Conservation (phyloP, 2,888 invertebrate species). For the Cylindroiulus punctatus region DNA sequence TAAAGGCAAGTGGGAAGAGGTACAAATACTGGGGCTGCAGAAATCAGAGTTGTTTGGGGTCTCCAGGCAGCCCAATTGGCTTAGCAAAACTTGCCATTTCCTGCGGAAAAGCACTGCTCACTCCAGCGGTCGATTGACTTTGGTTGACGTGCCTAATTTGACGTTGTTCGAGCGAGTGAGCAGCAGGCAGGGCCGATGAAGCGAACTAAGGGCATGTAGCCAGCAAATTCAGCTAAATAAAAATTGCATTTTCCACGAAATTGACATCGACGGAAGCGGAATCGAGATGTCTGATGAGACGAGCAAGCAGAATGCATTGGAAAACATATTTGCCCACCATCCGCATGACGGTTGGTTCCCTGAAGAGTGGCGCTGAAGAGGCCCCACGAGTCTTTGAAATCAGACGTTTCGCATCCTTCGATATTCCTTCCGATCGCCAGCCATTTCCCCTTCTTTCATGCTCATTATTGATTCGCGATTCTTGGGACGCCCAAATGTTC, state of each 20-base stretch:
- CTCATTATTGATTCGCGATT: not conserved
- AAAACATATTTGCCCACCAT: not conserved
- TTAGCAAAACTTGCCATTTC: not conserved
- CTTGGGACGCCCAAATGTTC: not conserved
- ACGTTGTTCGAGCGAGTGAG: not conserved
- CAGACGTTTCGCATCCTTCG: not conserved
- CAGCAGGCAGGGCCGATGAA: not conserved
- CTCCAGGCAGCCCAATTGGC: not conserved
- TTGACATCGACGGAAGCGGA: not conserved
- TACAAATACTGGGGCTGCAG: too few relatives aligned
- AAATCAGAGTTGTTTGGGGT: not conserved
- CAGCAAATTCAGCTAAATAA: not conserved
- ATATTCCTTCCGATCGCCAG: not conserved
- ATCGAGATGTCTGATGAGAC: not conserved
- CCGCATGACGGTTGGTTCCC: not conserved
- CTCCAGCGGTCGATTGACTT: slow-evolving; percentile 12
- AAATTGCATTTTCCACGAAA: not conserved
- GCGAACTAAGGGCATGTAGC: not conserved
- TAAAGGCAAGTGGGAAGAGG: too few relatives aligned
- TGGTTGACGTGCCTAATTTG: slow-evolving; percentile 14
- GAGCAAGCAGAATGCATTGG: not conserved
- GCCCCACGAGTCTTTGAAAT: not conserved
- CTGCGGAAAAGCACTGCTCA: not conserved
- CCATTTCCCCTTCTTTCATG: not conserved
- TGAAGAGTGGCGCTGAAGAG: not conserved